Evolutionary conservation across 1,140 invertebrate genomes (phyloP), one percentile per base, ranked within the genome.

Genomic region (Liolophura sinensis): DNA sequence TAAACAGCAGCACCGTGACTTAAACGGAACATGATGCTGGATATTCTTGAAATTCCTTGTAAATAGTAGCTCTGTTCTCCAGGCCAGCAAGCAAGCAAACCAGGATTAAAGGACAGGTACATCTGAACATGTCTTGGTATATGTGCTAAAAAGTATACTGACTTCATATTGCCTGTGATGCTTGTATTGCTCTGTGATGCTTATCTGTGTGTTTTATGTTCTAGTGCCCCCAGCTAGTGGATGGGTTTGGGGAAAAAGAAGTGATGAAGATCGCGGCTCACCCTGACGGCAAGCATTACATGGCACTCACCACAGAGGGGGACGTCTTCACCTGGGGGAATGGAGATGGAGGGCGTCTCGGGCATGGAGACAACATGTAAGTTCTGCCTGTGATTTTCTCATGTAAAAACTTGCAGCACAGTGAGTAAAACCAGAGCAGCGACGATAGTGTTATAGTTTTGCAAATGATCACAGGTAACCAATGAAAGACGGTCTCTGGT

Each of bases 341-440:
- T 85, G 95, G 95, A 0, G 94, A 96, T 81, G 94, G 96, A 73
- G 95, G 95, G 0, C 94, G 96, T 80, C 85, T 97, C 0, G 95
- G 87, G 18, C 95, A 97, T 79, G 94, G 94, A 1, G 94, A 95
- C 83, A 88, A 89, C 0, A 80, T 89, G 79, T 84, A 69, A 82
- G 91, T 95, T 0, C 14, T 27, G 9, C 22, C 27, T 40, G 31
- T 40, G 9, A 40, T 40, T 40, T 40, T 9, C 31, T 40, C 3
- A 40, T 40, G 9, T 5, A 40, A 5, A 40, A 40, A 40, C 31
- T 40, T 40, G 31, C 9, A 5, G n/a, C n/a, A n/a, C n/a, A n/a
- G n/a, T n/a, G n/a, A n/a, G n/a, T n/a, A n/a, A n/a, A n/a, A n/a
- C n/a, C n/a, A n/a, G n/a, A n/a, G n/a, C n/a, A n/a, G n/a, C n/a